A percentile compares a stretch with the other conserved stretches of the same genome.
Conservation (phyloP, 2,888 invertebrate species). For the Trisateles emortualis region DNA sequence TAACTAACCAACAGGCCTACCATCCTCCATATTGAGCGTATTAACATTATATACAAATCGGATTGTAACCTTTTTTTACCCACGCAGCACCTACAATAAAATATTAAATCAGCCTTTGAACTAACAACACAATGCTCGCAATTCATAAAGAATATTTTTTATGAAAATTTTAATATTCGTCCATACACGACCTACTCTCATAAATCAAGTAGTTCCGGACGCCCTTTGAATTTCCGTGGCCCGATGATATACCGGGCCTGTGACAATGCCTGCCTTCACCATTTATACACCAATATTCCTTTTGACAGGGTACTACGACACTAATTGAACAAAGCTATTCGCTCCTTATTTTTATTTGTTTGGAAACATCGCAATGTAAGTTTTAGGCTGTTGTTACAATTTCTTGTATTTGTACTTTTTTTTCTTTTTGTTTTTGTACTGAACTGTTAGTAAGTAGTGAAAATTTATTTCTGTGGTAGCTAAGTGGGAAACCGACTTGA, state of each 20-base stretch:
- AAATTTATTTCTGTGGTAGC: no score
- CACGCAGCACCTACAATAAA: conserved; percentile 8
- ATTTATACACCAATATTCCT: conserved; percentile 76
- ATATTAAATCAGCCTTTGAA: conserved; percentile 41
- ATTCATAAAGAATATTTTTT: conserved; percentile 79
- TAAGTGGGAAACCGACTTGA: no score
- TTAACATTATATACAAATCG: no score
- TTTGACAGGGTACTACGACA: conserved; percentile 68
- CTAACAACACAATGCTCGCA: conserved; percentile 39
- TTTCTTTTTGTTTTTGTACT: no score
- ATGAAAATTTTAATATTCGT: conserved; percentile 80
- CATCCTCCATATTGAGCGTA: no score
- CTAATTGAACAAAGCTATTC: conserved; percentile 67
- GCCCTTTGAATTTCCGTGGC: conserved; percentile 79
- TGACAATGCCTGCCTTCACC: conserved; percentile 77
- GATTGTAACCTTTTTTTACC: not conserved
- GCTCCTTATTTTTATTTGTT: conserved; percentile 33
- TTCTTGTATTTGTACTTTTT: no score
- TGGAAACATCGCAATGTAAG: conserved; percentile 13
- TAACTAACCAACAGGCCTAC: no score
- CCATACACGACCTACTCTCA: conserved; percentile 73
- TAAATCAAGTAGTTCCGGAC: conserved; percentile 82
- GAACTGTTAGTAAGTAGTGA: no score
- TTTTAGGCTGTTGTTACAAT: not conserved
- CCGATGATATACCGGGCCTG: conserved; percentile 77